Evolutionary conservation across 2,797 vertebrate genomes (phyloP).

Genomic region (Gouania willdenowi): DNA sequence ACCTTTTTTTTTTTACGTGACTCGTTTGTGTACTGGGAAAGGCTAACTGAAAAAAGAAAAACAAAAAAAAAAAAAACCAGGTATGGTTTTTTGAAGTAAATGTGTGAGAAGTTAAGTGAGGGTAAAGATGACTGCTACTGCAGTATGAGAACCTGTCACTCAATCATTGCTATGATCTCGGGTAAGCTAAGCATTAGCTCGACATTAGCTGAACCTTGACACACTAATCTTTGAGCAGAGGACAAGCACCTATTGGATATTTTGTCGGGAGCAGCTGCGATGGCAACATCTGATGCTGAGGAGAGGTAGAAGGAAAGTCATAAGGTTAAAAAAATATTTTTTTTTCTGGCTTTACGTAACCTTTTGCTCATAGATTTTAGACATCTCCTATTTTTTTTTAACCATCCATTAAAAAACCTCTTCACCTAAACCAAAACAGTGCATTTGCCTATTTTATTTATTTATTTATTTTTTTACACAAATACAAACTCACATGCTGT

Average conservation of each 20-base stretch:
- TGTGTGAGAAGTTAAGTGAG: neutral
- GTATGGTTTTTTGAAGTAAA: conserved; percentile 1
- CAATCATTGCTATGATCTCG: conserved; percentile 27
- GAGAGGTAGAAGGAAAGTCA: conserved; percentile 12
- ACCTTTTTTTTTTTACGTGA: neutral
- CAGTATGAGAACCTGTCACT: conserved; percentile 17
- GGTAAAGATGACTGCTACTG: conserved; percentile 19
- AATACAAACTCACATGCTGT: conserved; percentile 27
- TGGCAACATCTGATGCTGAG: conserved; percentile 28
- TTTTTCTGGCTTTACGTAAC: too few species aligned
- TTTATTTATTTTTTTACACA: conserved; percentile 15
- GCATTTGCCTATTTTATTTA: too few species aligned
- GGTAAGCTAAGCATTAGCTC: conserved; percentile 43
- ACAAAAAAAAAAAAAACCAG: neutral
- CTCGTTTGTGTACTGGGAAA: neutral
- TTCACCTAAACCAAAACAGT: too few species aligned
- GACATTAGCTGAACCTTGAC: conserved; percentile 40
- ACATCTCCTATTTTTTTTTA: too few species aligned
- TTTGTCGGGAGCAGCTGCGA: conserved; percentile 58
- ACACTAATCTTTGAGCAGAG: conserved; percentile 44
- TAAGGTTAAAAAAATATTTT: conserved; percentile 34
- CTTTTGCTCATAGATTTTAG: too few species aligned
- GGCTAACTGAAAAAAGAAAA: neutral
- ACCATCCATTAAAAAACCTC: too few species aligned
- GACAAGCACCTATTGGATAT: conserved; percentile 55